phyloP scores from a whole-genome alignment of 2,888 invertebrate genomes.

The Rosalia funebris region DNA sequence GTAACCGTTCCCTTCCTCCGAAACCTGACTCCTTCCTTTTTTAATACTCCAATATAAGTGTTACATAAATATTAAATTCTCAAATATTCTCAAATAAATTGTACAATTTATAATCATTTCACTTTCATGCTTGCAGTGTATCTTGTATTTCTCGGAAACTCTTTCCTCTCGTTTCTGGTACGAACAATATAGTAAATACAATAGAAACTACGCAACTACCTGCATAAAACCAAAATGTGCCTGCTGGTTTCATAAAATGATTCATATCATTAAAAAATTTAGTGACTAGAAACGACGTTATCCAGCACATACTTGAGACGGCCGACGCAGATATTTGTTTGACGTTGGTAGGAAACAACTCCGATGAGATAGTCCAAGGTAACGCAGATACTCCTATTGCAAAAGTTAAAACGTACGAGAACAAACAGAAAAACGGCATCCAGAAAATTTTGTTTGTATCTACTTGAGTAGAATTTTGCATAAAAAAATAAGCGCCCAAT shows the following conservation, averaged over 20 bases:
- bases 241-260: slow-evolving; percentile 68
- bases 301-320: slow-evolving; percentile 80
- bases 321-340: slow-evolving; percentile 73
- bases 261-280: slow-evolving; percentile 73
- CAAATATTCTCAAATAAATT: too few relatives aligned
- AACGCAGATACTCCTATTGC: slow-evolving; percentile 75
- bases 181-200: slow-evolving; percentile 69
- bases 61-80: too few relatives aligned
- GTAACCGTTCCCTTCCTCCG: too few relatives aligned
- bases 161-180: slow-evolving; percentile 46
- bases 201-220: slow-evolving; percentile 69
- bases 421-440: slow-evolving; percentile 77
- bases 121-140: slow-evolving; percentile 8
- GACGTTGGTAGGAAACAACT: slow-evolving; percentile 72
- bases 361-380: slow-evolving; percentile 82
- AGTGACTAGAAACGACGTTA: slow-evolving; percentile 77
- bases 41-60: too few relatives aligned
- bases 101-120: too few relatives aligned
- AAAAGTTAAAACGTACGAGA: slow-evolving; percentile 74
- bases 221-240: slow-evolving; percentile 78
- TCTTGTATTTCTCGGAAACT: slow-evolving; percentile 46
- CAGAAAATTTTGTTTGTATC: slow-evolving; percentile 66
- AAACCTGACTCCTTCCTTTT: too few relatives aligned
- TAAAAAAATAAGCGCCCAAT: slow-evolving; percentile 63
- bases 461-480: slow-evolving; percentile 68